These are phyloP conservation scores for Drosophila bocqueti DNA, from an alignment of 1,140 invertebrate species.

Conservation along the genomic window DNA sequence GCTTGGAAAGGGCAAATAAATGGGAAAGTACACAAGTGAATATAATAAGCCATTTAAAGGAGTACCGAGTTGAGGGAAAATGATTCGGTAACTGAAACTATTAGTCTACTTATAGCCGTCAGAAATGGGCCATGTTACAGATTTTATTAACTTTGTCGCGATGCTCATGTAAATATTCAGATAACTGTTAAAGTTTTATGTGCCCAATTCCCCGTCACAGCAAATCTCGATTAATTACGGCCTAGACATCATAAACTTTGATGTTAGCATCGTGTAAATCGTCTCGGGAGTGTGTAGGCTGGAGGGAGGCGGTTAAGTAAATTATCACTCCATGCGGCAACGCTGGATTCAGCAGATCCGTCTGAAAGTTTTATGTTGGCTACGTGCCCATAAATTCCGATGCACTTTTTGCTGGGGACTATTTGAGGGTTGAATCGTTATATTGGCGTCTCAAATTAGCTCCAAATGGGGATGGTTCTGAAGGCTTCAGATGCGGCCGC, in stretches of 20 bases:
- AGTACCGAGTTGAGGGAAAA: neutral
- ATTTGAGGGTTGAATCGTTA: slow-evolving; percentile 53
- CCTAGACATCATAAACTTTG: slow-evolving; percentile 73
- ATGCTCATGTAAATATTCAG: slow-evolving; percentile 10
- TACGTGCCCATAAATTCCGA: slow-evolving; percentile 72
- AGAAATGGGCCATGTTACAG: slow-evolving; percentile 7
- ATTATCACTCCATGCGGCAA: slow-evolving; percentile 60
- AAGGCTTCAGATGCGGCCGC: neutral
- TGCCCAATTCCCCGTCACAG: slow-evolving; percentile 4
- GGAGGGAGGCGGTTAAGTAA: slow-evolving; percentile 41
- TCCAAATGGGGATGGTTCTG: neutral
- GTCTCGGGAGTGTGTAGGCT: slow-evolving; percentile 51
- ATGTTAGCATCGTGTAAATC: slow-evolving; percentile 66
- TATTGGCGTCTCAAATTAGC: slow-evolving; percentile 49
- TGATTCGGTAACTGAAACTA: neutral
- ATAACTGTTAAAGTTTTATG: slow-evolving; percentile 36
- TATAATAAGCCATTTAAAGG: neutral
- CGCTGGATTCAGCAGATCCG: slow-evolving; percentile 2
- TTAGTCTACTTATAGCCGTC: neutral
- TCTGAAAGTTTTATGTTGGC: slow-evolving; percentile 60
- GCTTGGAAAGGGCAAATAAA: neutral
- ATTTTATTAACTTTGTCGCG: slow-evolving; percentile 17
- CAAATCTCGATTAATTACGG: slow-evolving; percentile 71
- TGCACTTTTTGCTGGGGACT: slow-evolving; percentile 38
- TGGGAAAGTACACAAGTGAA: neutral